phyloP scores from a whole-genome alignment of 1,140 invertebrate species.

The Agrilus planipennis region DNA sequence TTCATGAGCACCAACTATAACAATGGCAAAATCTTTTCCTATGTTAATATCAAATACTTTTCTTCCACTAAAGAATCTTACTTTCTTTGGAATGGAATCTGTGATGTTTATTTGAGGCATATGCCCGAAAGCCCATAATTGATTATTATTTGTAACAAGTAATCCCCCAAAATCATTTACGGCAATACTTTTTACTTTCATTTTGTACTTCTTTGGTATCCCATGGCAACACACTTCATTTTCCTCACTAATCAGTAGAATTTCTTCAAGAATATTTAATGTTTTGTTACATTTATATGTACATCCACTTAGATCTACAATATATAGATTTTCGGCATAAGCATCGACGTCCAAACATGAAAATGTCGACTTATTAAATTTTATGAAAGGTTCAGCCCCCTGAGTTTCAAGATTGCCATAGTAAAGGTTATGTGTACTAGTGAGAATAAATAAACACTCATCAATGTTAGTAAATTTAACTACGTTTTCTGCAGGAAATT shows the following conservation, averaged over 20 bases:
- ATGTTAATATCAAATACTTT: conserved; percentile 49
- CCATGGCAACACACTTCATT: conserved; percentile 49
- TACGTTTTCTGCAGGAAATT: conserved; percentile 16
- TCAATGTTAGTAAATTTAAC: conserved; percentile 26
- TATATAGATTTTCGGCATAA: conserved; percentile 45
- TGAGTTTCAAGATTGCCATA: conserved; percentile 20
- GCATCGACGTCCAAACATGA: conserved; percentile 44
- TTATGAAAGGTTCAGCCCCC: conserved; percentile 10
- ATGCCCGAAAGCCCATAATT: conserved; percentile 61
- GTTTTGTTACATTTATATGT: conserved; percentile 43
- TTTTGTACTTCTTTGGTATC: conserved; percentile 45
- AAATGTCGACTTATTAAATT: conserved; percentile 12
- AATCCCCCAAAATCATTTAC: conserved; percentile 47
- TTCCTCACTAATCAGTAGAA: conserved; percentile 51
- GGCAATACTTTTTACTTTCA: conserved; percentile 48
- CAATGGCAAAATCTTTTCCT: conserved; percentile 55
- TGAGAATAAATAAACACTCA: conserved; percentile 24
- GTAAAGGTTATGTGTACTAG: conserved; percentile 19
- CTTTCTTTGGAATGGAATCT: conserved; percentile 44
- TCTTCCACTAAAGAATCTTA: conserved; percentile 55
- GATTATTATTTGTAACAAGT: conserved; percentile 53
- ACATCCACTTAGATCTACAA: conserved; percentile 47
- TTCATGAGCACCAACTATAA: conserved; percentile 53
- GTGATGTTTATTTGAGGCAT: conserved; percentile 58
- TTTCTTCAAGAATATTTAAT: conserved; percentile 44